Conservation (phyloP, 2,888 invertebrate species). For the Cynaeus angustus region DNA sequence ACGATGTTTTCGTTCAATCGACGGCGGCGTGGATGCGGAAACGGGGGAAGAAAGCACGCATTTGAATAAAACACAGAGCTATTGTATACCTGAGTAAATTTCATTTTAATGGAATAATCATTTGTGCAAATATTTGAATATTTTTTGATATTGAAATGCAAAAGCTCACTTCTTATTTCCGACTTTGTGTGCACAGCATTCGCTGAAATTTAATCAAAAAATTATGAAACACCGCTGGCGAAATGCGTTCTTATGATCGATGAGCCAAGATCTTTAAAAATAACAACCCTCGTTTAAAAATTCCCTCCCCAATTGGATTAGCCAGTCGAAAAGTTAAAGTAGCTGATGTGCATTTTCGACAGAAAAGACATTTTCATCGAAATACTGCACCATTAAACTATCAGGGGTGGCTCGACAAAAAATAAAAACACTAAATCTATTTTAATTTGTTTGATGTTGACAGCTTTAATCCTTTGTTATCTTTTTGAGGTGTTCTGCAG, state of each 20-base stretch:
- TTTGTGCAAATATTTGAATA: conserved; percentile 73
- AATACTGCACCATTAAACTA: no score
- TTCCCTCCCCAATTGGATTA: conserved; percentile 62
- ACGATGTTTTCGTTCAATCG: conserved; percentile 70
- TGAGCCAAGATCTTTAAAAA: conserved; percentile 62
- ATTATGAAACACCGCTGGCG: conserved; percentile 68
- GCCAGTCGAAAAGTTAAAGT: conserved; percentile 53
- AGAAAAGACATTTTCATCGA: conserved; percentile 2
- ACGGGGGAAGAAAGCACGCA: conserved; percentile 59
- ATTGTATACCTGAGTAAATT: conserved; percentile 71
- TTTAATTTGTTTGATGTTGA: no score
- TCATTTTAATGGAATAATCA: conserved; percentile 74
- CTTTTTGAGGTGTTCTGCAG: no score
- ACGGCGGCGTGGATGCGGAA: conserved; percentile 63
- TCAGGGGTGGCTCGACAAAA: no score
- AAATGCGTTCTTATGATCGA: conserved; percentile 63
- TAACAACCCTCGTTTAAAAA: conserved; percentile 62
- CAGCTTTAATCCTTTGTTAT: no score
- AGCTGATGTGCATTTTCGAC: conserved; percentile 35
- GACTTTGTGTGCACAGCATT: conserved; percentile 68
- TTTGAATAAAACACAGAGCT: conserved; percentile 65
- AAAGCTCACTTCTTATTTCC: conserved; percentile 68
- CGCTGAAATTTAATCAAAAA: conserved; percentile 71
- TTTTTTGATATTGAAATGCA: conserved; percentile 72
- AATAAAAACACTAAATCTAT: no score